Evolutionary conservation across 2,888 invertebrate genomes (phyloP).

Genomic region (Erebia epiphron): DNA sequence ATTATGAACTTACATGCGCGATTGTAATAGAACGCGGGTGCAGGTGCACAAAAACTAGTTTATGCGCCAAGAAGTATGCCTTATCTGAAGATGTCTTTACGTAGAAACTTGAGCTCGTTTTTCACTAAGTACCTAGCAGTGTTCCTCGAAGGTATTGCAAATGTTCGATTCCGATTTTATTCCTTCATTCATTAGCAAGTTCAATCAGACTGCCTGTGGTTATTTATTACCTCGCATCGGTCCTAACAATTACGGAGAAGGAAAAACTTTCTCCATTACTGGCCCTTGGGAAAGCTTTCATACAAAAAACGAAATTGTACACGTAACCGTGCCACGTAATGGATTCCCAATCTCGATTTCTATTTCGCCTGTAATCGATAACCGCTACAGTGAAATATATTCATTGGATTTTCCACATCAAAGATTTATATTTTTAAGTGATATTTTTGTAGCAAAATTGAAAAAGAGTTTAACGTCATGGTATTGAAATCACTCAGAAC

Average conservation of each 20-base stretch:
- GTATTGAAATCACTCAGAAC: neutral
- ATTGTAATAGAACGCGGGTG: too few relatives aligned
- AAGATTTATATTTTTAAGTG: slow-evolving; percentile 9
- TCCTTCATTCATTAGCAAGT: slow-evolving; percentile 82
- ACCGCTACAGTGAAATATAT: slow-evolving; percentile 45
- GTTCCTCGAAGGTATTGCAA: slow-evolving; percentile 50
- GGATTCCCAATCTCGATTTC: slow-evolving; percentile 67
- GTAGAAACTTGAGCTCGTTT: slow-evolving; percentile 66
- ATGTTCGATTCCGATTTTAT: slow-evolving; percentile 76
- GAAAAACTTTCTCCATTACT: slow-evolving; percentile 80
- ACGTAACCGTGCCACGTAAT: slow-evolving; percentile 69
- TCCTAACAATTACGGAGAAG: slow-evolving; percentile 77
- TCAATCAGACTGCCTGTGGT: slow-evolving; percentile 80
- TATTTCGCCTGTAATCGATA: slow-evolving; percentile 58
- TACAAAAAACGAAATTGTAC: slow-evolving; percentile 75
- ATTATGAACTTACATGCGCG: too few relatives aligned
- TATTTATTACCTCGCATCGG: slow-evolving; percentile 80
- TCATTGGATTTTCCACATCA: slow-evolving; percentile 30
- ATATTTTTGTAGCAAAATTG: neutral
- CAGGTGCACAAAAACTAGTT: too few relatives aligned
- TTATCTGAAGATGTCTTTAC: neutral
- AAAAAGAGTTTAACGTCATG: neutral
- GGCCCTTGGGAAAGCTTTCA: slow-evolving; percentile 70
- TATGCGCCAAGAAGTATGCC: neutral
- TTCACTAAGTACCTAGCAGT: slow-evolving; percentile 52